Evolutionary conservation across 2,113 vertebrate genomes (phyloP).

Genomic region (Callithrix jacchus): DNA sequence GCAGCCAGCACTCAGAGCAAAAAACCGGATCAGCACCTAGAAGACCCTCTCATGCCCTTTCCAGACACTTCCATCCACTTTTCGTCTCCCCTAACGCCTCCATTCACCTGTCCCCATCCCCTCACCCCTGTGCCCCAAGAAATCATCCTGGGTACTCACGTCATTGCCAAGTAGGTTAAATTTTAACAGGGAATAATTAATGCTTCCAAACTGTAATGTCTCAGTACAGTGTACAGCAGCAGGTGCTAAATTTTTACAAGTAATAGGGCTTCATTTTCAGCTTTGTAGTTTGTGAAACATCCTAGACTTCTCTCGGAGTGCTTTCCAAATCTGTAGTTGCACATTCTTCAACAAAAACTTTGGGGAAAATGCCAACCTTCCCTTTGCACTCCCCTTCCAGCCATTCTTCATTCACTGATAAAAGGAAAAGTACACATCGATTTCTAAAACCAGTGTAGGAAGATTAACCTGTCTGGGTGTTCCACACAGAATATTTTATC

Average conservation of each 20-base stretch:
- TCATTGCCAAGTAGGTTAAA: background rate
- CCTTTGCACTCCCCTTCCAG: constrained; percentile 92
- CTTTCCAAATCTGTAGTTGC: background rate
- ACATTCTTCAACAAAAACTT: constrained; percentile 84
- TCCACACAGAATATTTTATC: too few species aligned
- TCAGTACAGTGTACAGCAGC: background rate
- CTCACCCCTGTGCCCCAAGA: background rate
- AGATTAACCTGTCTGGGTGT: too few species aligned
- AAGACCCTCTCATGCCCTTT: background rate
- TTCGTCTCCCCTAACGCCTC: background rate
- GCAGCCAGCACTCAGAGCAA: background rate
- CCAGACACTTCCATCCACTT: background rate
- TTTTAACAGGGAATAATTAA: background rate
- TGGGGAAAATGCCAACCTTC: constrained; percentile 94
- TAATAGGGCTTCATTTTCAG: background rate
- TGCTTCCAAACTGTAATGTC: background rate
- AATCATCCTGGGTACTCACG: background rate
- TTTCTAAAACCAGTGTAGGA: background rate
- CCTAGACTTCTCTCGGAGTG: constrained; percentile 9
- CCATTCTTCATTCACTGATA: constrained; percentile 95
- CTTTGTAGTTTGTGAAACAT: background rate
- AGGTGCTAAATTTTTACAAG: background rate
- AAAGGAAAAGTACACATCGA: background rate
- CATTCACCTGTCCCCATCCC: background rate
- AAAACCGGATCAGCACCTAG: background rate